A percentile compares a stretch with the other conserved stretches of the same genome.
Conservation (phyloP, 1,140 invertebrate species). For the Brachionus plicatilis region DNA sequence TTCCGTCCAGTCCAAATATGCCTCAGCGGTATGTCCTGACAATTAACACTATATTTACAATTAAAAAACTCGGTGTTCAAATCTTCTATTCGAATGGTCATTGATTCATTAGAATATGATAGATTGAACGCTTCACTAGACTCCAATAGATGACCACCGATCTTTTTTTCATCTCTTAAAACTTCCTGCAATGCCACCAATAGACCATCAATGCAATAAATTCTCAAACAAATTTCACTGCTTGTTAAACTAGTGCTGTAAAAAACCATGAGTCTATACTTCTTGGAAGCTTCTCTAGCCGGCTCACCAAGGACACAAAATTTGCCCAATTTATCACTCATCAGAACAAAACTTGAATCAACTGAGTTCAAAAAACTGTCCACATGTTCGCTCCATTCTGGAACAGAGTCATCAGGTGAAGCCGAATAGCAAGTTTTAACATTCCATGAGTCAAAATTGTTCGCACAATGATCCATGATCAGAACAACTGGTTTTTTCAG, state of each 20-base stretch:
- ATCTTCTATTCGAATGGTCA: neutral
- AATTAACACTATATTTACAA: constrained; percentile 31
- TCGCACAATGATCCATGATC: neutral
- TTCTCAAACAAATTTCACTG: constrained; percentile 3
- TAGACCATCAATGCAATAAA: constrained; percentile 26
- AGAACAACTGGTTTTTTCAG: neutral
- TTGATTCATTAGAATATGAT: neutral
- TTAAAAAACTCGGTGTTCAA: constrained; percentile 4
- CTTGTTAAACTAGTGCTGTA: neutral
- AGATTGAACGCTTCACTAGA: constrained; percentile 27
- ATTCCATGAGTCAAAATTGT: neutral
- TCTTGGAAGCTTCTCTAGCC: neutral
- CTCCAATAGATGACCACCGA: neutral
- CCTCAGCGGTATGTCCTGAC: constrained; percentile 8
- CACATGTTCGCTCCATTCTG: neutral
- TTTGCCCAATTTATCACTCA: neutral
- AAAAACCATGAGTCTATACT: neutral
- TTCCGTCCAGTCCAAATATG: constrained; percentile 28
- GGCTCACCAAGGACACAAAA: constrained; percentile 20
- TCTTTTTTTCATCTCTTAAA: constrained; percentile 19
- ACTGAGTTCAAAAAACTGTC: neutral
- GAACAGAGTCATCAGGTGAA: neutral
- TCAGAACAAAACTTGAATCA: constrained; percentile 5
- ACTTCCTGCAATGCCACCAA: constrained; percentile 19
- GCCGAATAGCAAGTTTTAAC: neutral